These are phyloP conservation scores for Scophthalmus maximus DNA, from an alignment of 2,113 vertebrate genomes.

Conservation along the genomic window DNA sequence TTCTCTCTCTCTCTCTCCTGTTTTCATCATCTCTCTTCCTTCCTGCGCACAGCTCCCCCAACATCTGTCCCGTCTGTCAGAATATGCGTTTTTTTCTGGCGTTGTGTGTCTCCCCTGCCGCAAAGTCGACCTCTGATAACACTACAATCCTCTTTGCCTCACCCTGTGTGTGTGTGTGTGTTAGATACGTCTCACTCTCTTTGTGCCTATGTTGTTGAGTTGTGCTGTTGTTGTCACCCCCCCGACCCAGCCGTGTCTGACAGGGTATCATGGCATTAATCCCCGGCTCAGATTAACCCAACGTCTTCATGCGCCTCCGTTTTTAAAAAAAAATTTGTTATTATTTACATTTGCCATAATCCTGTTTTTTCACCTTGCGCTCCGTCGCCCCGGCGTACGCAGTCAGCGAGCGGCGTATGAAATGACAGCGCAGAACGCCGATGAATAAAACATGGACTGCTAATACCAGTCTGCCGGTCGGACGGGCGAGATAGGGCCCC, in stretches of 20 bases:
- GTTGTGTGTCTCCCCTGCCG: slow-evolving; percentile 44
- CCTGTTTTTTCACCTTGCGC: slow-evolving; percentile 73
- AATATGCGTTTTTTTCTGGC: slow-evolving; percentile 37
- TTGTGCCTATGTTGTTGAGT: slow-evolving; percentile 33
- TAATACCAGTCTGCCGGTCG: slow-evolving; percentile 66
- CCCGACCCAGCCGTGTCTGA: slow-evolving; percentile 46
- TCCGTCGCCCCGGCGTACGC: slow-evolving; percentile 38
- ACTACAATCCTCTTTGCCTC: slow-evolving; percentile 36
- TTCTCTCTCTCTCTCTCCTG: not conserved
- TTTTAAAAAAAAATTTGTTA: no score
- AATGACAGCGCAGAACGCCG: slow-evolving; percentile 53
- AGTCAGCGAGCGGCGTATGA: slow-evolving; percentile 40
- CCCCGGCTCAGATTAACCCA: slow-evolving; percentile 73
- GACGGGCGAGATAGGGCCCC: slow-evolving; percentile 45
- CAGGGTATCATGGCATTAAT: slow-evolving; percentile 75
- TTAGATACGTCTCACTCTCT: slow-evolving; percentile 21
- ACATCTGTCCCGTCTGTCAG: slow-evolving; percentile 36
- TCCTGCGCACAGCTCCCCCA: not conserved
- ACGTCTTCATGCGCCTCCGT: slow-evolving; percentile 67
- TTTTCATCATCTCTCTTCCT: not conserved
- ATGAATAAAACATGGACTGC: slow-evolving; percentile 77
- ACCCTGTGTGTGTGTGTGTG: not conserved
- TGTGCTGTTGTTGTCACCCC: slow-evolving; percentile 28
- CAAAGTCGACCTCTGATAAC: slow-evolving; percentile 51
- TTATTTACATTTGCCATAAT: slow-evolving; percentile 79